These are phyloP conservation scores for Zygogramma bicolorata DNA, from an alignment of 2,888 invertebrate species.

Conservation along the genomic window DNA sequence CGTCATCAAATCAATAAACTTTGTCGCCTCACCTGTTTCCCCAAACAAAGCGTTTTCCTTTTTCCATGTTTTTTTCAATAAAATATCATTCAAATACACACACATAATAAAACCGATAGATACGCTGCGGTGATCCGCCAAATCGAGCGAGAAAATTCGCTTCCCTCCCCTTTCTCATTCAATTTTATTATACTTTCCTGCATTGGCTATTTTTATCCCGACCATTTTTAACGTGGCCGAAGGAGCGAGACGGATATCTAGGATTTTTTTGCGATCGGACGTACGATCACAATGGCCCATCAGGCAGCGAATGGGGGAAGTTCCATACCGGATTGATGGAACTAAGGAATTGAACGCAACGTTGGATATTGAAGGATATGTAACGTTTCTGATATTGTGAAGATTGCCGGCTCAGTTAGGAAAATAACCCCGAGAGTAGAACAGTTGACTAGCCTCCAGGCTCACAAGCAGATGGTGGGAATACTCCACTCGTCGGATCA, in stretches of 20 bases:
- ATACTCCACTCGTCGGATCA: too few species aligned
- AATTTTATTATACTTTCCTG: conserved; percentile 8
- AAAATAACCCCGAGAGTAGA: too few species aligned
- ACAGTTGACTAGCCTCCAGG: too few species aligned
- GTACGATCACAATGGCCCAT: background rate
- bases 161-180: conserved; percentile 5
- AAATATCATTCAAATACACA: conserved; percentile 6
- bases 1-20: background rate
- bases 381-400: too few species aligned
- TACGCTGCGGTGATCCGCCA: conserved; percentile 7
- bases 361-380: too few species aligned
- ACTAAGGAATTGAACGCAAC: background rate
- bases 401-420: too few species aligned
- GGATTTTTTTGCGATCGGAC: background rate
- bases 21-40: background rate
- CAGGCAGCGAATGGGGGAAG: background rate
- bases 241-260: background rate
- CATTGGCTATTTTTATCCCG: conserved; percentile 7
- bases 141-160: background rate
- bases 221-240: background rate
- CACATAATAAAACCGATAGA: conserved; percentile 6
- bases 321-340: background rate
- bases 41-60: background rate
- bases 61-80: background rate
- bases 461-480: too few species aligned